Conservation (phyloP, 2,113 vertebrate species). For the Felis chaus region DNA sequence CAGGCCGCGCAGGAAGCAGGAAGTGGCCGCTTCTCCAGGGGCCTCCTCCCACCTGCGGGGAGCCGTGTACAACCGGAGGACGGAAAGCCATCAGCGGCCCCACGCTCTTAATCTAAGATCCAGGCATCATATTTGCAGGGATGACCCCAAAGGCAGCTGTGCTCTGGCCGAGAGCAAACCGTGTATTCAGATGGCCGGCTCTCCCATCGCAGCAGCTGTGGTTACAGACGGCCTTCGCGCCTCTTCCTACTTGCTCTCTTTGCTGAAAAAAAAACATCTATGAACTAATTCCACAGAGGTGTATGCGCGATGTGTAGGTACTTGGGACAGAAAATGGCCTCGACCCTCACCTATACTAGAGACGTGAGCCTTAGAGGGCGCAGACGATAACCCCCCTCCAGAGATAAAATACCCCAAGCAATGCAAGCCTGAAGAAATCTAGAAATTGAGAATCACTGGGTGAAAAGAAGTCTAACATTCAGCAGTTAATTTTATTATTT, state of each 20-base stretch:
- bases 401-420: not conserved
- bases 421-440: not conserved
- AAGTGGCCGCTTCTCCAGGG: not conserved
- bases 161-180: rapidly evolving
- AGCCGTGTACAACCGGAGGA: not conserved
- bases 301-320: rapidly evolving
- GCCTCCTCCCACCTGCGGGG: not conserved
- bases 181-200: rapidly evolving
- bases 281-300: not conserved
- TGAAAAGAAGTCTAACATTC: rapidly evolving
- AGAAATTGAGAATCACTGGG: not conserved
- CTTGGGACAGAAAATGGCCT: not conserved
- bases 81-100: not conserved
- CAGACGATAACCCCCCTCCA: conserved; percentile 51
- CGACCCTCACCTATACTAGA: not conserved
- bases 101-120: not conserved
- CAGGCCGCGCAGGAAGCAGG: rapidly evolving
- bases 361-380: conserved; percentile 37
- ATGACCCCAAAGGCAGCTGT: rapidly evolving
- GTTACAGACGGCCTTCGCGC: rapidly evolving
- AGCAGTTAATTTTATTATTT: not conserved
- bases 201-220: rapidly evolving
- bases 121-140: rapidly evolving
- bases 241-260: not conserved
- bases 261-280: not conserved